phyloP scores from a whole-genome alignment of 2,113 vertebrate species.

The Mustela nigripes region DNA sequence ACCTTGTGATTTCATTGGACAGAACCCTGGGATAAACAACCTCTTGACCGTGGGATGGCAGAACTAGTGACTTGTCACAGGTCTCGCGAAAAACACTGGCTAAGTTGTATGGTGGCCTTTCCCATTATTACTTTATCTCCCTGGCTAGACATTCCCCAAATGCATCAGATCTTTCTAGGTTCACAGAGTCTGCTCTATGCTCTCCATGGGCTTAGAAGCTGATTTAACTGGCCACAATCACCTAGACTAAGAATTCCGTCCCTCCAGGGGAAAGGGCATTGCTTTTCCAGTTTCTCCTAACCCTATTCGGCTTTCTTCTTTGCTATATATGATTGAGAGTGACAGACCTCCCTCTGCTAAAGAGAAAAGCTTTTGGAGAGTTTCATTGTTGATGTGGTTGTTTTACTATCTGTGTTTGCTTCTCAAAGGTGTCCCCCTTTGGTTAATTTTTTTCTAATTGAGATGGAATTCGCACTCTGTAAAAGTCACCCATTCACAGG shows the following conservation, averaged over 20 bases:
- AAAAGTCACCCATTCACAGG: neutral
- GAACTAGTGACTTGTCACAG: neutral
- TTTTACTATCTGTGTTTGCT: conserved; percentile 49
- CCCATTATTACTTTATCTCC: neutral
- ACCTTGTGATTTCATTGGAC: neutral
- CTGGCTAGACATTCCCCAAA: neutral
- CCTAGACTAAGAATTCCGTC: neutral
- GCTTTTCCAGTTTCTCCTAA: neutral
- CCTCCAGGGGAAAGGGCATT: neutral
- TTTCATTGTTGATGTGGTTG: neutral
- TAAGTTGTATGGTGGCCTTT: neutral
- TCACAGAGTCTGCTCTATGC: neutral
- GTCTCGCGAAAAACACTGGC: neutral
- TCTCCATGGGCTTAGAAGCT: neutral
- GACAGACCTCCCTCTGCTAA: neutral
- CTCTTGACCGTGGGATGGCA: neutral
- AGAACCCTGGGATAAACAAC: neutral
- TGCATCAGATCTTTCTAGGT: neutral
- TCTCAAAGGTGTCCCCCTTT: neutral
- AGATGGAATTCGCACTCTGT: neutral
- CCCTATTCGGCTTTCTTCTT: neutral
- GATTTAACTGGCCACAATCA: neutral
- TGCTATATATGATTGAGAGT: neutral
- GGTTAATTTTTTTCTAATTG: conserved; percentile 19
- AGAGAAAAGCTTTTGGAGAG: neutral